Evolutionary conservation across 2,797 vertebrate genomes (phyloP).

Genomic region (Poecilia picta): DNA sequence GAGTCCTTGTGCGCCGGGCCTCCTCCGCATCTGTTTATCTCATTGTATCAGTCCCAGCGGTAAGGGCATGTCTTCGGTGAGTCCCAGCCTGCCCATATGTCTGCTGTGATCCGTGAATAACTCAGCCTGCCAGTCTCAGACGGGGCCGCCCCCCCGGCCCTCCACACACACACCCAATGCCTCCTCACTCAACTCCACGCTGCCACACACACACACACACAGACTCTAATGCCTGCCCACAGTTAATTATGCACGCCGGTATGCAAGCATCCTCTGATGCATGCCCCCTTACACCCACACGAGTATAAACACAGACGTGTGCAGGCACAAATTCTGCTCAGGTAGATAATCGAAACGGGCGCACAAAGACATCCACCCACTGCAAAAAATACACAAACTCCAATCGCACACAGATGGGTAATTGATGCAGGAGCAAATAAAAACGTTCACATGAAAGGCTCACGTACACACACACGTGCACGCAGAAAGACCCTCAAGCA

Average conservation of each 20-base stretch:
- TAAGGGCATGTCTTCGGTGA: constrained; percentile 68
- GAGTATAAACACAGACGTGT: constrained; percentile 48
- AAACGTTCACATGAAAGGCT: constrained; percentile 48
- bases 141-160: constrained; percentile 33
- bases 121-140: constrained; percentile 73
- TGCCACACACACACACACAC: constrained; percentile 7
- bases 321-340: constrained; percentile 55
- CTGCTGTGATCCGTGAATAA: constrained; percentile 81
- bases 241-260: constrained; percentile 66
- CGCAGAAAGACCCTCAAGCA: constrained; percentile 8
- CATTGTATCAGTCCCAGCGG: constrained; percentile 73
- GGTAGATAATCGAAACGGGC: constrained; percentile 63
- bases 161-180: constrained; percentile 8
- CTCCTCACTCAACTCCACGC: constrained; percentile 39
- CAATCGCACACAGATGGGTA: constrained; percentile 63
- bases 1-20: constrained; percentile 42
- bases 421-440: constrained; percentile 55
- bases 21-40: constrained; percentile 75
- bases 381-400: constrained; percentile 13
- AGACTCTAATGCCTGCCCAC: constrained; percentile 46
- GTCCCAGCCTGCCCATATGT: constrained; percentile 77
- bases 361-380: constrained; percentile 25
- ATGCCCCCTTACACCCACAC: constrained; percentile 50
- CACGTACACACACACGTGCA: neutral
- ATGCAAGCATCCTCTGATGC: constrained; percentile 56